Percentiles rank a stretch among this genome's conserved stretches.
phyloP scores from a whole-genome alignment of 2,888 invertebrate genomes.

The Clanis bilineata region DNA sequence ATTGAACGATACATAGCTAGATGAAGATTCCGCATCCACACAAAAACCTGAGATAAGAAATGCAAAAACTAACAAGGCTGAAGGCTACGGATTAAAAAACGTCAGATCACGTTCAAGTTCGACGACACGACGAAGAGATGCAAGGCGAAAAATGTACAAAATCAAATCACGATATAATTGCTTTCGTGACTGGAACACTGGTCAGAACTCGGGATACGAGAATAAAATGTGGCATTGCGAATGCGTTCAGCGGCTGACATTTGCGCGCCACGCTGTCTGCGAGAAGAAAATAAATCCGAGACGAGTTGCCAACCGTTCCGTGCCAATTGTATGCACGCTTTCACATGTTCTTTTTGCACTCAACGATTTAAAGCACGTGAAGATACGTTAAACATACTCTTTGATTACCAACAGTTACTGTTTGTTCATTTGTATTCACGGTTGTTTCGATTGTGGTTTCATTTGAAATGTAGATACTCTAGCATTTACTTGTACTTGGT shows the following conservation, averaged over 20 bases:
- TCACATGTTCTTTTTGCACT: constrained; percentile 20
- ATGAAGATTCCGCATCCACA: not conserved
- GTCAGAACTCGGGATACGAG: not conserved
- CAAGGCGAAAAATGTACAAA: constrained; percentile 43
- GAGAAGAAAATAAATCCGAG: constrained; percentile 38
- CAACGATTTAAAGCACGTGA: constrained; percentile 11
- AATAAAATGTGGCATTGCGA: constrained; percentile 34
- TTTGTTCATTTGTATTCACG: constrained; percentile 8
- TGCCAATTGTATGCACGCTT: constrained; percentile 38
- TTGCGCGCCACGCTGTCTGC: constrained; percentile 75
- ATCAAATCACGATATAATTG: constrained; percentile 52
- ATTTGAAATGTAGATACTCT: not conserved
- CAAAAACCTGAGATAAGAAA: not conserved
- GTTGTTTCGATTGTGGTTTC: not conserved
- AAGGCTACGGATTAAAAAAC: not conserved
- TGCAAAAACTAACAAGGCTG: not conserved
- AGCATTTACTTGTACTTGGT: not conserved
- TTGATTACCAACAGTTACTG: not conserved
- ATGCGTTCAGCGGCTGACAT: constrained; percentile 51
- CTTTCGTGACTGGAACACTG: constrained; percentile 55
- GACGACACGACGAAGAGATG: constrained; percentile 36
- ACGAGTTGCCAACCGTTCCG: constrained; percentile 49
- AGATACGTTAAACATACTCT: not conserved
- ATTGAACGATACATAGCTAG: not conserved
- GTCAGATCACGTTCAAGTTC: constrained; percentile 40